Percentiles rank a stretch among this genome's conserved stretches.
These are phyloP conservation scores for Caenorhabditis auriculariae DNA, from an alignment of 2,888 invertebrate species.

Conservation along the genomic window DNA sequence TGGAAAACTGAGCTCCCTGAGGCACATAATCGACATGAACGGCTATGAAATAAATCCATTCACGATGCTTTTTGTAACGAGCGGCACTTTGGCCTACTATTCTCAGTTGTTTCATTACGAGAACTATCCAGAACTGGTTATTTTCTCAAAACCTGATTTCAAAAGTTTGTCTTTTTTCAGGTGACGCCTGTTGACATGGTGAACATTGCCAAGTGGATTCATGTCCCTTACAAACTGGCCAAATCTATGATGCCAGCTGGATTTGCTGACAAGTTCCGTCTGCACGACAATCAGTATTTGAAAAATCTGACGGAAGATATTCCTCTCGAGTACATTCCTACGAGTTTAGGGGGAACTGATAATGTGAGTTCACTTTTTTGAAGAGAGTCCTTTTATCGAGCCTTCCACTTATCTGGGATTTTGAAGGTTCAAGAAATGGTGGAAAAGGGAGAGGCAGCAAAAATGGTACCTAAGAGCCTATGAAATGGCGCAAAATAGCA, in stretches of 20 bases:
- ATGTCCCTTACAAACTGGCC: slow-evolving; percentile 59
- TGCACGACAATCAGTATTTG: slow-evolving; percentile 58
- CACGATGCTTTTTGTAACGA: slow-evolving; percentile 61
- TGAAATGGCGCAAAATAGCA: no score
- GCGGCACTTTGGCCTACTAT: slow-evolving; percentile 61
- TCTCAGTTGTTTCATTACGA: slow-evolving; percentile 63
- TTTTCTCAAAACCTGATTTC: slow-evolving; percentile 1
- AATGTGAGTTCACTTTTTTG: slow-evolving; percentile 24
- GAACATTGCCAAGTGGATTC: slow-evolving; percentile 62
- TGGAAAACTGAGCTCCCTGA: slow-evolving; percentile 53
- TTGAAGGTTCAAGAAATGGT: no score
- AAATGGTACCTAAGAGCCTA: no score
- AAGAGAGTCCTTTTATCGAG: background rate
- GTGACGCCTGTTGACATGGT: slow-evolving; percentile 57
- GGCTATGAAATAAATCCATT: slow-evolving; percentile 62
- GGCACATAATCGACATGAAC: slow-evolving; percentile 60
- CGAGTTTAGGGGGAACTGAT: slow-evolving; percentile 57
- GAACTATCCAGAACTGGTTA: slow-evolving; percentile 62
- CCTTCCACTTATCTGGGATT: no score
- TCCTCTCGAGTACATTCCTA: slow-evolving; percentile 51
- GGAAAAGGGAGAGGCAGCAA: no score
- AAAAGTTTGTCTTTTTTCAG: slow-evolving; percentile 16
- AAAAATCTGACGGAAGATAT: slow-evolving; percentile 51
- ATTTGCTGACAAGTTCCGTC: slow-evolving; percentile 57
- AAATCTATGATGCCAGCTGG: slow-evolving; percentile 61